Conservation (phyloP, 2,113 vertebrate species). For the Epinephelus moara region DNA sequence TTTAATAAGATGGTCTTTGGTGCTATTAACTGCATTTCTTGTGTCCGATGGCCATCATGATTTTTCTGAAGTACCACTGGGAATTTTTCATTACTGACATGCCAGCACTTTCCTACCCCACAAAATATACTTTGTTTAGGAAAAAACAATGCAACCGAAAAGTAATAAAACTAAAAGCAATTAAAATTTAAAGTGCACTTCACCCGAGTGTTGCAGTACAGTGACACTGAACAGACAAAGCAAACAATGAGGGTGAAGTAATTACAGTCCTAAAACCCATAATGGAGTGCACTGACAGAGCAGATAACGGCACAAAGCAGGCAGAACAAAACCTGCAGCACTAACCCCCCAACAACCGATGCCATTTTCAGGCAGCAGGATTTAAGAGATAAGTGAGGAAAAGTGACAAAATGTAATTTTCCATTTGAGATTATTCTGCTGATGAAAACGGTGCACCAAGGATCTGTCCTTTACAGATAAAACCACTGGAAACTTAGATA, state of each 20-base stretch:
- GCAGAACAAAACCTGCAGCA: background rate
- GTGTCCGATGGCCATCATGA: background rate
- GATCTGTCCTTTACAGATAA: constrained; percentile 19
- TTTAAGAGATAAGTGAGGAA: constrained; percentile 19
- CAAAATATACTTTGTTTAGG: background rate
- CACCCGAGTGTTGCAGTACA: background rate
- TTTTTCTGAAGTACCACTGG: background rate
- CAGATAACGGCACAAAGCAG: constrained; percentile 23
- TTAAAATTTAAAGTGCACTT: constrained; percentile 4
- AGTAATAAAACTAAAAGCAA: constrained; percentile 12
- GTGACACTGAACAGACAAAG: constrained; percentile 20
- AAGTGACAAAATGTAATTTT: constrained; percentile 28
- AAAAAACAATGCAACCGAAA: background rate
- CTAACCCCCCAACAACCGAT: background rate
- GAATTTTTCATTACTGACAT: background rate
- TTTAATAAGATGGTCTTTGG: background rate
- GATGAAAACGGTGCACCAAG: background rate
- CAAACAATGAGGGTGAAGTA: constrained; percentile 28
- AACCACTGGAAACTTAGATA: background rate
- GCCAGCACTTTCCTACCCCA: background rate
- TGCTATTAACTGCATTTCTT: background rate
- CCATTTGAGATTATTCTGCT: constrained; percentile 20
- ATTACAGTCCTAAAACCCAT: constrained; percentile 26
- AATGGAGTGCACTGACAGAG: background rate
- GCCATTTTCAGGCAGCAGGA: constrained; percentile 5